These are phyloP conservation scores for Thereuonema tuberculata DNA, from an alignment of 1,140 invertebrate genomes.

Conservation along the genomic window DNA sequence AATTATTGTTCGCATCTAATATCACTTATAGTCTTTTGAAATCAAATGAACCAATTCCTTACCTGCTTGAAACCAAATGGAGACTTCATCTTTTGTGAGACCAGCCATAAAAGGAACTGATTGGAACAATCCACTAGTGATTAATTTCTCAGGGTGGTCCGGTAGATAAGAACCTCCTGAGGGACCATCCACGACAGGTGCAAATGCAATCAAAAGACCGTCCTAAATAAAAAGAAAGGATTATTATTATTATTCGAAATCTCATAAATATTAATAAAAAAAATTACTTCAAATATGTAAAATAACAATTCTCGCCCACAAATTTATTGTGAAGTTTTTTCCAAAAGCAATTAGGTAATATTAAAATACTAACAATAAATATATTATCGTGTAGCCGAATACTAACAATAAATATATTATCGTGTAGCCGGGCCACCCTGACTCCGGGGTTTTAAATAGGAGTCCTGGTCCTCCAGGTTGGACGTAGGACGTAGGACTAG, in stretches of 20 bases:
- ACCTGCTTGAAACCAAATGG: conserved; percentile 29
- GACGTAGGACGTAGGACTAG: too few relatives aligned
- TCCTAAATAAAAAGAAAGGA: conserved; percentile 18
- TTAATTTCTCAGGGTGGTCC: conserved; percentile 22
- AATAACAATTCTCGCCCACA: too few relatives aligned
- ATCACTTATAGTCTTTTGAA: neutral
- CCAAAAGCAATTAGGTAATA: too few relatives aligned
- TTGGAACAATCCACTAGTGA: conserved; percentile 22
- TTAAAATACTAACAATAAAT: too few relatives aligned
- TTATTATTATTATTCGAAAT: neutral
- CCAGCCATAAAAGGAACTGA: conserved; percentile 26
- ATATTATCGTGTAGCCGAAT: too few relatives aligned
- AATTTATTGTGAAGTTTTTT: too few relatives aligned
- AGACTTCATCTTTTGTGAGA: conserved; percentile 29
- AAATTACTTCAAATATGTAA: too few relatives aligned
- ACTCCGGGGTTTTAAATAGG: too few relatives aligned
- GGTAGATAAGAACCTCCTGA: conserved; percentile 24
- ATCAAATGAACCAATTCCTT: conserved; percentile 5
- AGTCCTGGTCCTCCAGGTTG: too few relatives aligned
- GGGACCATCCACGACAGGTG: conserved; percentile 27
- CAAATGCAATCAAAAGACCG: conserved; percentile 25
- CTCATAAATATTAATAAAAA: too few relatives aligned
- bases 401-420: too few relatives aligned
- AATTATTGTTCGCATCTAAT: conserved; percentile 17
- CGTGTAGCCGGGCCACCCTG: too few relatives aligned